Percentiles rank a stretch among this genome's conserved stretches.
Conservation (phyloP, 1,140 invertebrate genomes). For the Zaprionus taronus region DNA sequence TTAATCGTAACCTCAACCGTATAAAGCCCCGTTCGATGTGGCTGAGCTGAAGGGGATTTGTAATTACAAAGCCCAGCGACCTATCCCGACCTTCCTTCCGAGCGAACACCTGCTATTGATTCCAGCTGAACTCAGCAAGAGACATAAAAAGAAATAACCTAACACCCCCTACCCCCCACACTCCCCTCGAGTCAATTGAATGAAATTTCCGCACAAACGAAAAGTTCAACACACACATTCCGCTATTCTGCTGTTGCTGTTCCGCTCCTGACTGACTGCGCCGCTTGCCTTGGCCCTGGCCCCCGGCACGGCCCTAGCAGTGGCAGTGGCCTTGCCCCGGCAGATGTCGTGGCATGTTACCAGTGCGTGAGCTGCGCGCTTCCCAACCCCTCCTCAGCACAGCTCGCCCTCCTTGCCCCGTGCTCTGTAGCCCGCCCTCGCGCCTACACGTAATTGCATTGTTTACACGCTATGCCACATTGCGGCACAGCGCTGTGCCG, state of each 20-base stretch:
- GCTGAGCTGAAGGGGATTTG: neutral
- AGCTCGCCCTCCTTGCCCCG: neutral
- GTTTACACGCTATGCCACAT: slow-evolving; percentile 28
- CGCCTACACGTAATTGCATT: slow-evolving; percentile 36
- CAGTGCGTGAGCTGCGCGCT: slow-evolving; percentile 2
- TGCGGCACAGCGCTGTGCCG: slow-evolving; percentile 5
- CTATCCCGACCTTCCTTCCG: neutral
- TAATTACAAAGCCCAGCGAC: neutral
- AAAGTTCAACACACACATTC: slow-evolving; percentile 38
- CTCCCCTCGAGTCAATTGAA: slow-evolving; percentile 53
- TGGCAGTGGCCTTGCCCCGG: slow-evolving; percentile 14
- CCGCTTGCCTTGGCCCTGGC: neutral
- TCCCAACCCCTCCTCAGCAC: neutral
- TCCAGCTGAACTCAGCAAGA: slow-evolving; percentile 7
- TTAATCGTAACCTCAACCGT: neutral
- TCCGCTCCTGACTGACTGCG: neutral
- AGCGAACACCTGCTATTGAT: slow-evolving; percentile 42
- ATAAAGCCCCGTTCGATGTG: neutral
- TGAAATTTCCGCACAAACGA: slow-evolving; percentile 50
- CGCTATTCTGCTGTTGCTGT: neutral
- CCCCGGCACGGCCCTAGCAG: neutral
- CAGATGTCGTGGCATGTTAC: slow-evolving; percentile 31
- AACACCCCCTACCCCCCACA: neutral
- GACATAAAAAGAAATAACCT: slow-evolving; percentile 16
- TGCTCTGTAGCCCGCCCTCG: neutral